Percentiles rank a stretch among this genome's conserved stretches.
Conservation (phyloP, 1,140 invertebrate genomes). For the Hormaphis cornu region DNA sequence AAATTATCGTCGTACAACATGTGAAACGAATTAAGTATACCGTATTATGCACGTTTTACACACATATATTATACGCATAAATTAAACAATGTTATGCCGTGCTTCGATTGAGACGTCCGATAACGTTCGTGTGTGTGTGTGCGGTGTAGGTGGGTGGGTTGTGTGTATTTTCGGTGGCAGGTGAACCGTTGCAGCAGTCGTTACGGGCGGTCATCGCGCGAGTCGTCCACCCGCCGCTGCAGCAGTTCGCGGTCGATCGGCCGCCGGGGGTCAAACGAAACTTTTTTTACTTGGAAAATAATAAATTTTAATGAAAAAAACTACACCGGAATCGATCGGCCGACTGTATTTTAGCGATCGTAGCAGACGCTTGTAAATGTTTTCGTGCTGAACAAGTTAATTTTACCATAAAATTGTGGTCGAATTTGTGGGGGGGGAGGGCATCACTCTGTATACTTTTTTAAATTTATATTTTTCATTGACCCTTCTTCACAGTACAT, state of each 20-base stretch:
- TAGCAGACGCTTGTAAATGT: too few species aligned
- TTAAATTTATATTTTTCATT: too few species aligned
- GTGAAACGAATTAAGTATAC: slow-evolving; percentile 3
- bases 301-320: not conserved
- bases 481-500: too few species aligned
- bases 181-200: slow-evolving; percentile 14
- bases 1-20: not conserved
- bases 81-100: too few species aligned
- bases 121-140: slow-evolving; percentile 13
- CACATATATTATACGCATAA: too few species aligned
- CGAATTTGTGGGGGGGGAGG: too few species aligned
- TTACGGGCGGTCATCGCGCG: not conserved
- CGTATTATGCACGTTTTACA: too few species aligned
- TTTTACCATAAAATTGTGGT: too few species aligned
- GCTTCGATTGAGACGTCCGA: slow-evolving; percentile 30
- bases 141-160: slow-evolving; percentile 8
- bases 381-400: too few species aligned
- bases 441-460: too few species aligned
- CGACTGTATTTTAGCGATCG: too few species aligned
- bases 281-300: too few species aligned
- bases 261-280: not conserved
- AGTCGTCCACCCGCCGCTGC: not conserved
- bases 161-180: not conserved
- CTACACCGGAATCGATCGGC: not conserved
- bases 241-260: not conserved